Conservation (phyloP, 1,140 invertebrate species). For the Armadillidium nasatum region DNA sequence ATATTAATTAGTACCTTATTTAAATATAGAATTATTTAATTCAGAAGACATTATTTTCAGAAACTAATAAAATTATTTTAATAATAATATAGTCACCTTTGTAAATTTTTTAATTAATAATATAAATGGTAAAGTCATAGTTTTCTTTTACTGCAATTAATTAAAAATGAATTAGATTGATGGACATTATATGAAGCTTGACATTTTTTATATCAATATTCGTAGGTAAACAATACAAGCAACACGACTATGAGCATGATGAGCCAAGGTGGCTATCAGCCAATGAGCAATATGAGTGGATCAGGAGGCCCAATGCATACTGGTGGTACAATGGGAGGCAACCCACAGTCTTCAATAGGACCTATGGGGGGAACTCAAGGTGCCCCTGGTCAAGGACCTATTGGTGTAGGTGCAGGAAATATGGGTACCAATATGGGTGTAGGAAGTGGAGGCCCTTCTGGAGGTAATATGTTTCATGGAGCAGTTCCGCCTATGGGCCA, state of each 20-base stretch:
- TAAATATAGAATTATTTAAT: no score
- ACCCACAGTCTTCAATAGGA: constrained; percentile 33
- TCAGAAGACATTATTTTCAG: no score
- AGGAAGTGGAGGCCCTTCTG: constrained; percentile 53
- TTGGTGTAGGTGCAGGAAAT: constrained; percentile 36
- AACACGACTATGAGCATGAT: neutral
- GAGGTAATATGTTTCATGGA: constrained; percentile 50
- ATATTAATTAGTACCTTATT: no score
- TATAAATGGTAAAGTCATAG: no score
- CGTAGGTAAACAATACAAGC: neutral
- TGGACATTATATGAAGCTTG: no score
- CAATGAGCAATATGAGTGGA: neutral
- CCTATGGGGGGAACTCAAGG: constrained; percentile 32
- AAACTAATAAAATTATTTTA: no score
- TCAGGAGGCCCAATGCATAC: neutral
- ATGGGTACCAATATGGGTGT: constrained; percentile 43
- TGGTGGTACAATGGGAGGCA: constrained; percentile 6
- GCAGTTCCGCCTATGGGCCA: constrained; percentile 45
- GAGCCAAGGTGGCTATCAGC: neutral
- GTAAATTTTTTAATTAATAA: no score
- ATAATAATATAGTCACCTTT: no score
- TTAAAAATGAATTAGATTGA: no score
- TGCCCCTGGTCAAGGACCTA: constrained; percentile 26
- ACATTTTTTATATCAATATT: no score
- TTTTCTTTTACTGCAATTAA: no score